A percentile compares a stretch with the other conserved stretches of the same genome.
Conservation (phyloP, 2,888 invertebrate species). For the Xestia ashworthii region DNA sequence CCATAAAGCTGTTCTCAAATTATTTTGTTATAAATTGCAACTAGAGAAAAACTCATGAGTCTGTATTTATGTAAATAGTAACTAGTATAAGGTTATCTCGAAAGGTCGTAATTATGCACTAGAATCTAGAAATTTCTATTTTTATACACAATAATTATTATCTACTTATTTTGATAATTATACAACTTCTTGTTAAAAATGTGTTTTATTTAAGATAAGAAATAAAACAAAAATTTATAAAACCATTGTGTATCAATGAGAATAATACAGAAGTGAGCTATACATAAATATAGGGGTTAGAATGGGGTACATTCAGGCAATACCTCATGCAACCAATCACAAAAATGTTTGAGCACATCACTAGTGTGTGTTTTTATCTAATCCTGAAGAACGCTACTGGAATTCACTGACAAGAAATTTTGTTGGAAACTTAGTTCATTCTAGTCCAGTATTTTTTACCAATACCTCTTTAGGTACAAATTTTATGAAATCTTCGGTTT, state of each 20-base stretch:
- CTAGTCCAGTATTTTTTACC: slow-evolving; percentile 2
- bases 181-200: slow-evolving; percentile 56
- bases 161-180: slow-evolving; percentile 40
- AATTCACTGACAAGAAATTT: slow-evolving; percentile 4
- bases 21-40: slow-evolving; percentile 6
- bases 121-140: slow-evolving; percentile 10
- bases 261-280: slow-evolving; percentile 89
- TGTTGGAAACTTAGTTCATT: slow-evolving; percentile 12
- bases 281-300: slow-evolving; percentile 85
- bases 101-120: neutral
- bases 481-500: slow-evolving; percentile 14
- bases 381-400: slow-evolving; percentile 7
- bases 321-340: slow-evolving; percentile 55
- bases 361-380: slow-evolving; percentile 47
- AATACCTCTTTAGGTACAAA: slow-evolving; percentile 22
- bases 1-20: slow-evolving; percentile 4
- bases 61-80: neutral
- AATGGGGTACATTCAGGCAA: slow-evolving; percentile 84
- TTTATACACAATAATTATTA: slow-evolving; percentile 24
- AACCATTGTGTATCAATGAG: slow-evolving; percentile 89
- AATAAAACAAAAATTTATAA: slow-evolving; percentile 85
- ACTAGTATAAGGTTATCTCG: neutral
- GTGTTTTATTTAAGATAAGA: slow-evolving; percentile 63
- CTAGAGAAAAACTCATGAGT: neutral
- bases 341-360: slow-evolving; percentile 70